These are phyloP conservation scores for Emydura subglobosa DNA, from an alignment of 2,113 vertebrate species.

Conservation along the genomic window DNA sequence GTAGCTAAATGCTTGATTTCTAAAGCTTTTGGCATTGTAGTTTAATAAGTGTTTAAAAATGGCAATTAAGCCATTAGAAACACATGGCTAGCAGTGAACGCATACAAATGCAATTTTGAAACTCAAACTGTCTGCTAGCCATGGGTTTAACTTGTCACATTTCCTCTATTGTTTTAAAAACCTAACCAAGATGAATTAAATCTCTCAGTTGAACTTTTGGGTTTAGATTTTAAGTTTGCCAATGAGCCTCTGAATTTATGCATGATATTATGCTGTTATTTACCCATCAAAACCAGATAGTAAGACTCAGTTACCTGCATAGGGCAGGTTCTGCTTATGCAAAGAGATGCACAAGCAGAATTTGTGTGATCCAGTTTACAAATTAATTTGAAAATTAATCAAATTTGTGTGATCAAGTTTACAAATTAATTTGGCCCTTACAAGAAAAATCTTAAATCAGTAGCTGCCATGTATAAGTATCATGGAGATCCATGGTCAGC, in stretches of 20 bases:
- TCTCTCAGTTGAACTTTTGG: not conserved
- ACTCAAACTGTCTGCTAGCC: not conserved
- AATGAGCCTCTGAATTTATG: not conserved
- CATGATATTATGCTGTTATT: not conserved
- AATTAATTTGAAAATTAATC: not conserved
- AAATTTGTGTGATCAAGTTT: not conserved
- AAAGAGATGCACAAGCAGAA: not conserved
- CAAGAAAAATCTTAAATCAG: not conserved
- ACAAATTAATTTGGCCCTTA: not conserved
- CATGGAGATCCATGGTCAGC: not conserved
- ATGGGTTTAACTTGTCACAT: not conserved
- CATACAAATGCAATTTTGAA: not conserved
- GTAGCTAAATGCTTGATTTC: not conserved
- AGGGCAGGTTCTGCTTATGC: not conserved
- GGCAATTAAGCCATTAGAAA: not conserved
- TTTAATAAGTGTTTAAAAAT: not conserved
- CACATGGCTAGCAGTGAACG: not conserved
- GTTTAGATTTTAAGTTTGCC: not conserved
- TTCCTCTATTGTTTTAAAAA: not conserved
- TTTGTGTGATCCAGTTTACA: constrained; percentile 11
- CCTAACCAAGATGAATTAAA: not conserved
- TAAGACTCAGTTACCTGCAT: not conserved
- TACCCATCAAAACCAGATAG: not conserved
- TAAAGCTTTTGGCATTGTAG: not conserved
- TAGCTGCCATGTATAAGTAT: constrained; percentile 29